Evolutionary conservation across 2,888 invertebrate genomes (phyloP), one percentile per base, ranked within the genome.

Genomic region (Diaperis boleti): DNA sequence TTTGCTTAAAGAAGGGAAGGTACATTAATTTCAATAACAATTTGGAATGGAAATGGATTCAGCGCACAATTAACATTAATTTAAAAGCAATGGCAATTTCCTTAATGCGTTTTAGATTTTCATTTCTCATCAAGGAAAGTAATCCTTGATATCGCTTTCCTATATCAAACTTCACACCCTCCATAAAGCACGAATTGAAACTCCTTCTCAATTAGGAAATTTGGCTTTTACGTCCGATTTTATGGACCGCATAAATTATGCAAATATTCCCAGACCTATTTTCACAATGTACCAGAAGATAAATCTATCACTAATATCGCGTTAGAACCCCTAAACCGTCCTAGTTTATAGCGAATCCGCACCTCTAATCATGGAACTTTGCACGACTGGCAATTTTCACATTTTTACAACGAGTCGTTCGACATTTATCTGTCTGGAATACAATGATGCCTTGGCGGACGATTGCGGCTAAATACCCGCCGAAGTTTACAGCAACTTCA

Each of bases 31-130:
- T 72, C 69, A 74, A 72, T 78, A 78, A 78, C 77, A 76, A 76
- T 76, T 74, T 70, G 70, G 68, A 75, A 76, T 74, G 73, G 74
- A 73, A 78, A 75, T 75, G 76, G 76, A 76, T 75, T 74, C 76
- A 70, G 72, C 70, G 72, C 69, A 74, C 78, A 79, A 79, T 80
- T 79, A 81, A 78, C 79, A 77, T 79, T 80, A 79, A 80, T 80
- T 78, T 79, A 79, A 80, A 80, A 79, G 80, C 80, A 74, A 76
- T 75, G 79, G 79, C 80, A 80, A 81, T 81, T 81, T 80, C 79
- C 80, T 78, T 81, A 81, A 80, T 80, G 81, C 78, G 77, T 80
- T 81, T 80, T 78, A 77, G 79, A 81, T 81, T 80, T 80, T 80
- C 81, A 78, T 80, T 80, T 79, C 79, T 81, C 81, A 80, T 81